Evolutionary conservation across 2,113 vertebrate genomes (phyloP).

Genomic region (Corynorhinus townsendii): DNA sequence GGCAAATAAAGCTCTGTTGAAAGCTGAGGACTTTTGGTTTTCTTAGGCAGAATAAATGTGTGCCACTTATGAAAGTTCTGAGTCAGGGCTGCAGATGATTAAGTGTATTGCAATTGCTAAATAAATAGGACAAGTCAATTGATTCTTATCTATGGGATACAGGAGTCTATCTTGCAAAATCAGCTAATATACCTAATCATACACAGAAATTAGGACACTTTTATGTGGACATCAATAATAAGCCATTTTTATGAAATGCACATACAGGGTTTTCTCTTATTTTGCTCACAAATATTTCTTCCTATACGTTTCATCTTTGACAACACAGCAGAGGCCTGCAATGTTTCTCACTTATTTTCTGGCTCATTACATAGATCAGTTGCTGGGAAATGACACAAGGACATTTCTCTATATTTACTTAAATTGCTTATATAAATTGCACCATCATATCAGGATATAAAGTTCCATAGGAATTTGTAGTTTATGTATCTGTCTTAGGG

Average conservation of each 20-base stretch:
- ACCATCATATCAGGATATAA: neutral
- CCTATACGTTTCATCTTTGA: slow-evolving; percentile 1
- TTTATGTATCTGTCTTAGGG: neutral
- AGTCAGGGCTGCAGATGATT: neutral
- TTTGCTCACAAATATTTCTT: neutral
- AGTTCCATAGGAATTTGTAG: neutral
- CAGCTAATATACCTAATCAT: slow-evolving; percentile 4
- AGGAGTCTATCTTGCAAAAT: slow-evolving; percentile 23
- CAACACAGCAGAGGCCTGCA: neutral
- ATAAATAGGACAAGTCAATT: slow-evolving; percentile 37
- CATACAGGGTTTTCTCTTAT: neutral
- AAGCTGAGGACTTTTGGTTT: slow-evolving; percentile 41
- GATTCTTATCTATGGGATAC: neutral
- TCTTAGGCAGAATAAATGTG: slow-evolving; percentile 21
- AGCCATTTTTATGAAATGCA: neutral
- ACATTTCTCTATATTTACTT: slow-evolving; percentile 33
- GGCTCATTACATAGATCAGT: neutral
- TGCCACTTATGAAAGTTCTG: slow-evolving; percentile 3
- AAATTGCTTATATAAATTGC: slow-evolving; percentile 11
- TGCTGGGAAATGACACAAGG: slow-evolving; percentile 18
- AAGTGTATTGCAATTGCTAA: slow-evolving; percentile 14
- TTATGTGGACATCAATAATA: slow-evolving; percentile 10
- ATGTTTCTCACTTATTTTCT: slow-evolving; percentile 31
- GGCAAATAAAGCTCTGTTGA: slow-evolving; percentile 4
- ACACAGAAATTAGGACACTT: neutral